Conservation (phyloP, 2,888 invertebrate species). For the Torymus tubicola region DNA sequence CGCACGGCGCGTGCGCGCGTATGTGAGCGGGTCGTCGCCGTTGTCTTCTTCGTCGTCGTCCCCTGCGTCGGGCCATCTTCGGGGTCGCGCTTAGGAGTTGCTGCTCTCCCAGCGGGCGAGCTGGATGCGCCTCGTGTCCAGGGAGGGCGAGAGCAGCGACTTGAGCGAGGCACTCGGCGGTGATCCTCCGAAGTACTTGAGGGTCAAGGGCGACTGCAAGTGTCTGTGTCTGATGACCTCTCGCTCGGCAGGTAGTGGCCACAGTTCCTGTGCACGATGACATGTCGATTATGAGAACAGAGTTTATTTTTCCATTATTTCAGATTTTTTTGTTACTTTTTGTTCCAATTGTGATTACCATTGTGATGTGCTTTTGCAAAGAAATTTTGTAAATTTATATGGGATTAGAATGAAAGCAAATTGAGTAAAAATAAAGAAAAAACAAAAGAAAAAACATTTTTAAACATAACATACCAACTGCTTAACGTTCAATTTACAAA, state of each 20-base stretch:
- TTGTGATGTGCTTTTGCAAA: too few species aligned
- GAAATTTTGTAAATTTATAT: too few species aligned
- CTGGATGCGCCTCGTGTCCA: constrained; percentile 77
- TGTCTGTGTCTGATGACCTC: constrained; percentile 84
- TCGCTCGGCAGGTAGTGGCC: constrained; percentile 81
- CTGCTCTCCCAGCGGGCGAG: constrained; percentile 75
- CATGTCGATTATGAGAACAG: constrained; percentile 49
- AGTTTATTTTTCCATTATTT: neutral
- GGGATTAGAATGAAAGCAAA: too few species aligned
- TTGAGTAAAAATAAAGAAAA: too few species aligned
- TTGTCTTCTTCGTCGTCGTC: too few species aligned
- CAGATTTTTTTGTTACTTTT: neutral
- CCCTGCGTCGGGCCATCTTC: too few species aligned
- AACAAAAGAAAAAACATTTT: too few species aligned
- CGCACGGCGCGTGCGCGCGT: neutral
- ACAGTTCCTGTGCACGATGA: constrained; percentile 77
- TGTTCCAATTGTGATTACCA: too few species aligned
- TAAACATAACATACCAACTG: too few species aligned
- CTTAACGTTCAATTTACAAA: too few species aligned
- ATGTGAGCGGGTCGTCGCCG: too few species aligned
- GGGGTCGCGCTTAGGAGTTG: constrained; percentile 52
- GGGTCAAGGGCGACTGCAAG: constrained; percentile 82
- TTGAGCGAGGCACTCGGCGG: constrained; percentile 79
- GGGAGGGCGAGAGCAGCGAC: constrained; percentile 79
- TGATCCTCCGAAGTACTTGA: constrained; percentile 78